Evolutionary conservation across 2,113 vertebrate genomes (phyloP), one percentile per base, ranked within the genome.

Genomic region (Coregonus clupeaformis): DNA sequence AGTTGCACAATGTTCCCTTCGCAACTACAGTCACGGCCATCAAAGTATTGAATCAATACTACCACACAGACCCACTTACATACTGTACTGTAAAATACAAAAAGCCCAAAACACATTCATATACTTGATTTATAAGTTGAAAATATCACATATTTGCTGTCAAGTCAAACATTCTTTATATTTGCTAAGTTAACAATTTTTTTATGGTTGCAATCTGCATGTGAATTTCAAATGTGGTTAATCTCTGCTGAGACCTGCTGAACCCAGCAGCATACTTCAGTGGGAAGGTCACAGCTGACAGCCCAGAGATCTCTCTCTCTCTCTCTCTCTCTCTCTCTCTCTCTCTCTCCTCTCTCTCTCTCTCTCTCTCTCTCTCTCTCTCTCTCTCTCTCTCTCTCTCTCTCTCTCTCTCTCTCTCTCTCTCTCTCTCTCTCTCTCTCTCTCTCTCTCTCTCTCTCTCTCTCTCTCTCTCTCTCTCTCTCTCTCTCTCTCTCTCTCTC

Each of bases 241-340:
- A 64, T 74, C 77, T 82, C 36, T 78, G 80, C 70, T 74, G 45
- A 79, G 77, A 89, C 86, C 84, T 82, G 85, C 67, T 87, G 79
- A 86, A 86, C 86, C 88, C 79, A 88, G 86, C 83, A 74, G 22
- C 65, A 83, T 74, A 81, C 77, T 71, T 72, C 75, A 82, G 88
- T 90, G 89, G 84, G 88, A 90, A 91, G 79, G 84, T 83, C 81
- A 86, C 90, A 91, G 88, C 89, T 90, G 89, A 70, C 36, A 42
- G 63, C 5, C 68, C 6, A 20, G 77, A 77, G 78, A n/a, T 27
- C 27, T 27, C 27, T 27, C 27, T 27, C 27, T 27, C 27, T 27
- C 27, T 27, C 27, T 27, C 27, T 27, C 27, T 27, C 27, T 27
- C 27, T 27, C 27, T 27, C 27, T 27, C 27, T 27, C 27, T 27